These are phyloP conservation scores for Zhuqinia jingwanae DNA, from an alignment of 2,888 invertebrate genomes.

Conservation along the genomic window DNA sequence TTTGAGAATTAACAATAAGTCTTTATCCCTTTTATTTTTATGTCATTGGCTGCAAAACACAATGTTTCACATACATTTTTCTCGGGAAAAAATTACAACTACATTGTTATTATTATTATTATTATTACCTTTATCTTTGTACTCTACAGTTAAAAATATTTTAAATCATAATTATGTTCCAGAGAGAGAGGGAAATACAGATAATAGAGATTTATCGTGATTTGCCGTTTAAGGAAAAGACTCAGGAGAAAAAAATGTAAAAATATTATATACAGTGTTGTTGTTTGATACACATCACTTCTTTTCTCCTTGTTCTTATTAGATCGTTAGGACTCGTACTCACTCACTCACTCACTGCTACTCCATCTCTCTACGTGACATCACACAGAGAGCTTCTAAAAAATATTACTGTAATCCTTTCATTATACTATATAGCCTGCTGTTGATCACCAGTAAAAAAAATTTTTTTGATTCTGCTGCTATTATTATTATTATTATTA, in stretches of 20 bases:
- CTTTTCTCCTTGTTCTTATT: conserved; percentile 11
- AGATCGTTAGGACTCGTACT: not conserved
- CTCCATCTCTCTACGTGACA: conserved; percentile 35
- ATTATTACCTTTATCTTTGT: too few relatives aligned
- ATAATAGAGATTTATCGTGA: conserved; percentile 44
- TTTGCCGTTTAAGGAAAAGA: conserved; percentile 67
- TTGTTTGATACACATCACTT: conserved; percentile 39
- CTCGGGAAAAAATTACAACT: conserved; percentile 4
- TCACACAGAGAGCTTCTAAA: conserved; percentile 32
- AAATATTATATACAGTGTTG: too few relatives aligned
- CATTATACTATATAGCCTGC: not conserved
- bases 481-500: conserved; percentile 35
- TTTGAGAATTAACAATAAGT: not conserved
- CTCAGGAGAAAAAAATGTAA: conserved; percentile 25
- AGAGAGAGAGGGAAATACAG: too few relatives aligned
- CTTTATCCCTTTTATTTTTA: conserved; percentile 25
- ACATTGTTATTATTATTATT: conserved; percentile 47
- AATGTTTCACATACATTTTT: conserved; percentile 10
- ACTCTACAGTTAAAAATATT: not conserved
- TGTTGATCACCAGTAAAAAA: conserved; percentile 11
- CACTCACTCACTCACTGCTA: too few relatives aligned
- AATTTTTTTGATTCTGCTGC: conserved; percentile 28
- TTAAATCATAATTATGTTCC: conserved; percentile 52
- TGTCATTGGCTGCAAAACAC: not conserved
- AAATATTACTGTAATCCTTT: conserved; percentile 60